Base-by-base conservation (phyloP, 2,113 vertebrate genomes). In the Trichechus manatus region DNA sequence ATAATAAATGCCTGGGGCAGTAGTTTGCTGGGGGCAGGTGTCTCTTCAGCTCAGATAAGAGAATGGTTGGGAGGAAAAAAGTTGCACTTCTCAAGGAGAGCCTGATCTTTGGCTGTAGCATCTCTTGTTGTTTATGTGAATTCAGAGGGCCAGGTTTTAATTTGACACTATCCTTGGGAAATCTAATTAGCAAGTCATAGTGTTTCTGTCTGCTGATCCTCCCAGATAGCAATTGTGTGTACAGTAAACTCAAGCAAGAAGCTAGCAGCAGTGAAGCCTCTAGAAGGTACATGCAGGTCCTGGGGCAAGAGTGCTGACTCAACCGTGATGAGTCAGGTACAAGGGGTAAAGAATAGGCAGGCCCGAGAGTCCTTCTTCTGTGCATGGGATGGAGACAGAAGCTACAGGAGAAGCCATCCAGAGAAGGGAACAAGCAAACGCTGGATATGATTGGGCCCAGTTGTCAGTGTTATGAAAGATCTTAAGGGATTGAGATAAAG, bases 181-280 rank as follows among this genome's bases (percentile, higher is more conserved):
- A 97, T 97, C 97, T 94, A 94, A 97, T 96, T 92, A 94, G 94
- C 97, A 94, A 97, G 91, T 94, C 86, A 82, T 29, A 66, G 87
- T n/a, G 95, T 93, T 96, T 96, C 93, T 61, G 50, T 96, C 96
- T 96, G 89, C 93, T 88, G 95, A 98, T 97, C 72, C 23, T 96
- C n/a, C 74, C 95, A 96, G 97, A 94, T 96, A 96, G 42, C 59
- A 33, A n/a, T 33, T 70, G 63, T 94, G n/a, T 72, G 84, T 20
- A 94, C 20, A 25, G 17, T 94, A 86, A 97, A 97, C 97, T 97
- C 3, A 36, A 85, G 44, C 74, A 2, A 74, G 85, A 74, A 88
- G 93, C 63, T 31, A 68, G 81, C 64, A 64, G 44, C 15, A 1
- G 14, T 6, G 53, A 47, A 92, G 31, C 29, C 85, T 63, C 1